Base-by-base conservation (phyloP, 2,797 vertebrate species). In the Takifugu rubripes region DNA sequence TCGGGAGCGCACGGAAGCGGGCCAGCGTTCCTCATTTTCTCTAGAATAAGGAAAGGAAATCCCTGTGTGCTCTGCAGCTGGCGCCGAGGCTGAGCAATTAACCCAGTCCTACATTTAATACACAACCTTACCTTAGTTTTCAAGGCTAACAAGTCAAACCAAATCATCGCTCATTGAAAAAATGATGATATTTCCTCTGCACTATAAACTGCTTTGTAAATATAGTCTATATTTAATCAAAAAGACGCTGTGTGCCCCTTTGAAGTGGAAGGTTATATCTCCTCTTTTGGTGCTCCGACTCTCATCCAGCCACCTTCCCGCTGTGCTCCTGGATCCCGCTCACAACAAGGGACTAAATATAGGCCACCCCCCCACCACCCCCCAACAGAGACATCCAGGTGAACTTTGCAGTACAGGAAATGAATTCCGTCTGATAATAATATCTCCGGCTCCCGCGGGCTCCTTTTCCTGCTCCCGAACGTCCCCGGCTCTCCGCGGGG, bases 341-440 rank as follows among this genome's bases (percentile, higher is more conserved):
- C 25, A 45, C 61, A 64, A 51, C 25, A 5, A 26, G 2, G 5
- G 47, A 56, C 66, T 74, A 77, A 59, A 72, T 72, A 59, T 76
- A 77, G 63, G 27, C 21, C 25, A 25, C 64, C 77, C 80, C 42
- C 57, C 54, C 53, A 40, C 65, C 61, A 70, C 72, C 77, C 81
- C 47, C 59, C 56, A 52, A 43, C 65, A 59, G 72, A 73, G 79
- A 55, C 65, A 25, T 73, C 66, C 66, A 72, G 78, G 65, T 84
- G 77, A 84, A 68, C 6, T 42, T 26, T 53, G 65, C 25, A 43
- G 48, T 17, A 71, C 52, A 46, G 70, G 59, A 80, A 78, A 74
- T 77, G 10, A 74, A 73, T 62, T 75, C 64, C 51, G 55, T 74
- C 61, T 59, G 72, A 72, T 77, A 68, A 71, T 75, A 75, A 76